Base-by-base conservation (phyloP, 2,888 invertebrate genomes). In the Drosophila stalkeri region DNA sequence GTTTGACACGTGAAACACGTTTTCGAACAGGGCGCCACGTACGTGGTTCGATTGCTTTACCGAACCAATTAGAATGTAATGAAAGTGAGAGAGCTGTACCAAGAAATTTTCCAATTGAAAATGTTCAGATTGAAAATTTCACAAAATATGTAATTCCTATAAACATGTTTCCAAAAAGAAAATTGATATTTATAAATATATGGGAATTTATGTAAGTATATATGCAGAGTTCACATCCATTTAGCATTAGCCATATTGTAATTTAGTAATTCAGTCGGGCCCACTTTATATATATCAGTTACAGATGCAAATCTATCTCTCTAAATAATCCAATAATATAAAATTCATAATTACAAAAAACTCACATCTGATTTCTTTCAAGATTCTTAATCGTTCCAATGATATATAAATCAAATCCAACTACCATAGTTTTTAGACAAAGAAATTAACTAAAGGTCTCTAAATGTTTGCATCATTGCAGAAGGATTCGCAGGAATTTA, bases 401-500 rank as follows among this genome's bases (percentile, higher is more conserved):
- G 2, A n/a, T 43, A 41, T 41, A 18, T 20, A 18, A 12, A 1
- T 18, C 18, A n/a, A 3, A 3, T 18, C 5, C 11, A 7, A 16
- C 9, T 44, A 4, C 12, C 20, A 9, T 44, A 0, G 9, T 14
- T 44, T 20, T 5, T 6, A 46, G 12, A 14, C 9, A 31, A n/a
- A n/a, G 31, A 11, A 9, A 2, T 33, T 37, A 35, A 9, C 0
- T 18, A 4, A 37, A 16, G 16, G 2, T 23, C 23, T 12, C 8
- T 3, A 12, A 8, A 39, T 54, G 3, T 41, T n/a, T 44, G 8
- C 35, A 12, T 18, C 6, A 16, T 88, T 91, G 8, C 86, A 93
- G 93, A 92, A 91, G 64, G 91, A 92, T 74, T 89, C 92, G 4
- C 75, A 92, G 70, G 93, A 92, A 73, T 93, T 93, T 68, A 91